A percentile compares a stretch with the other conserved stretches of the same genome.
Evolutionary conservation across 2,888 invertebrate species (phyloP).

Genomic region (Amphipyra tragopoginis): DNA sequence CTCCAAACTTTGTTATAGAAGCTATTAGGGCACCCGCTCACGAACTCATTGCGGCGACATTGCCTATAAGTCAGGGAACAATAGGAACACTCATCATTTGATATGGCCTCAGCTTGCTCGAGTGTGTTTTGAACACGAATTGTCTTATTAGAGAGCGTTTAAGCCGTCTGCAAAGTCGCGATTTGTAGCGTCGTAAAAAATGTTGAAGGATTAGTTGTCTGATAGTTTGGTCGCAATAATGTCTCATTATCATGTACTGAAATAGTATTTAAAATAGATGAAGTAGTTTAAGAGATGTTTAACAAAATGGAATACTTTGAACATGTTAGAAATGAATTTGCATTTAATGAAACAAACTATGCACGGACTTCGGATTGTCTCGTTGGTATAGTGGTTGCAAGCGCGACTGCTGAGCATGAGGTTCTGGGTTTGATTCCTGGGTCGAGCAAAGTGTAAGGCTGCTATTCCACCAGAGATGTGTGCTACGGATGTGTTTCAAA

Average conservation of each 20-base stretch:
- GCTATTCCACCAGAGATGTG: no score
- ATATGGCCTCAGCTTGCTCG: conserved; percentile 78
- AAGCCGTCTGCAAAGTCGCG: conserved; percentile 55
- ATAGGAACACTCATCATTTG: conserved; percentile 79
- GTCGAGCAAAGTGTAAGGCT: no score
- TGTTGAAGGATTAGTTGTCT: conserved; percentile 40
- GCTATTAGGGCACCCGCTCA: conserved; percentile 74
- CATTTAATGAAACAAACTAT: no score
- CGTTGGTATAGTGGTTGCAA: no score
- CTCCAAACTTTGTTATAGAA: conserved; percentile 75
- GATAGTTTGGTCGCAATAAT: conserved; percentile 34
- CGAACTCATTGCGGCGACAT: conserved; percentile 75
- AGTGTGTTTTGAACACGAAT: conserved; percentile 82
- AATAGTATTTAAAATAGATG: conserved; percentile 1
- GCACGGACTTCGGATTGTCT: no score
- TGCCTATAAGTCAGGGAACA: conserved; percentile 80
- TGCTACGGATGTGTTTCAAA: no score
- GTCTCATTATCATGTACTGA: conserved; percentile 34
- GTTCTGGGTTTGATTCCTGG: no score
- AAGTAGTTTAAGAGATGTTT: no score
- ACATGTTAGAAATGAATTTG: no score
- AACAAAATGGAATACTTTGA: no score
- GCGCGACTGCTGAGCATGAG: no score
- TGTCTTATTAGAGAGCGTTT: conserved; percentile 77
- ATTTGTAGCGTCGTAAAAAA: conserved; percentile 52